phyloP scores from a whole-genome alignment of 2,888 invertebrate genomes.

The Melitaea athalia region DNA sequence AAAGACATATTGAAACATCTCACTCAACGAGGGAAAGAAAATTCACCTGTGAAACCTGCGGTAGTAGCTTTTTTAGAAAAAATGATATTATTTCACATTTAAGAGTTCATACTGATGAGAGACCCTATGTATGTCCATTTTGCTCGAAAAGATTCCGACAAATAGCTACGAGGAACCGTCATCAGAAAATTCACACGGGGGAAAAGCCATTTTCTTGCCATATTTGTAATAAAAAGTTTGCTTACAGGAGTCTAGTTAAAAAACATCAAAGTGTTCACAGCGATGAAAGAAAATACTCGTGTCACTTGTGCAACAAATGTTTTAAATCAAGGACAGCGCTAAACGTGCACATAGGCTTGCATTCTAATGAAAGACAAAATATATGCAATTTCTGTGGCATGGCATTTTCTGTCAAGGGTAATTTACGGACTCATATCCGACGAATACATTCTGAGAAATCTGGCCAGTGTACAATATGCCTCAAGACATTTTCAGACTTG shows the following conservation, averaged over 20 bases:
- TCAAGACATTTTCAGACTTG: conserved; percentile 79
- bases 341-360: conserved; percentile 71
- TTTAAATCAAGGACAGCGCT: conserved; percentile 78
- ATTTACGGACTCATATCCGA: conserved; percentile 77
- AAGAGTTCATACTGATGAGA: conserved; percentile 68
- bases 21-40: conserved; percentile 62
- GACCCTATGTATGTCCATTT: conserved; percentile 64
- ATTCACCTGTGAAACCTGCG: conserved; percentile 73
- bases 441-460: conserved; percentile 82
- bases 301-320: conserved; percentile 78
- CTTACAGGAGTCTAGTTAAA: conserved; percentile 59
- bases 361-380: conserved; percentile 68
- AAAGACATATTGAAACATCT: conserved; percentile 60
- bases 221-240: conserved; percentile 66
- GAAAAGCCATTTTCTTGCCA: conserved; percentile 69
- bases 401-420: conserved; percentile 80
- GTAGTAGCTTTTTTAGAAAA: conserved; percentile 67
- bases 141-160: conserved; percentile 67
- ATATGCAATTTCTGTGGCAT: conserved; percentile 71
- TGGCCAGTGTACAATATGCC: conserved; percentile 77
- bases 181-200: conserved; percentile 70
- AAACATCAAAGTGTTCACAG: conserved; percentile 70
- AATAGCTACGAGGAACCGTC: conserved; percentile 67
- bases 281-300: conserved; percentile 78
- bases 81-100: conserved; percentile 69